phyloP scores from a whole-genome alignment of 2,888 invertebrate genomes.

The Plebejus argus region DNA sequence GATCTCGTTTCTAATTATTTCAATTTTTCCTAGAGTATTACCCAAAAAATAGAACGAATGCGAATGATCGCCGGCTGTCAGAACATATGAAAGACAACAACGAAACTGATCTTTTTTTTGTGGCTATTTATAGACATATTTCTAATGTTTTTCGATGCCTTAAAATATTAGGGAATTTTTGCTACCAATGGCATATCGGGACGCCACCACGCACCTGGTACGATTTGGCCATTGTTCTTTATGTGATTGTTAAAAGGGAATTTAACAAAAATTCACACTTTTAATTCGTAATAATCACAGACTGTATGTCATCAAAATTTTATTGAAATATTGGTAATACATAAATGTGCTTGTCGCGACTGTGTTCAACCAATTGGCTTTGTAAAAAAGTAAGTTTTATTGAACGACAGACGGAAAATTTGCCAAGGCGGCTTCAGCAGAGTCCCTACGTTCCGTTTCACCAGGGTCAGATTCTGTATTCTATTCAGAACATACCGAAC shows the following conservation, averaged over 20 bases:
- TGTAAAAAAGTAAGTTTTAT: slow-evolving; percentile 38
- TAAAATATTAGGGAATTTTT: no score
- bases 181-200: no score
- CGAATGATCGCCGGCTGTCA: no score
- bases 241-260: neutral
- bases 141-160: no score
- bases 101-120: no score
- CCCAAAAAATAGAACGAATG: no score
- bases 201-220: no score
- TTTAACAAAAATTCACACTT: neutral
- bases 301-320: slow-evolving; percentile 1
- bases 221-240: no score
- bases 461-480: slow-evolving; percentile 95
- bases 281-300: neutral
- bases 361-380: slow-evolving; percentile 19
- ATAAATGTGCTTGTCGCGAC: neutral
- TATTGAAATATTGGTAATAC: neutral
- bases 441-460: slow-evolving; percentile 93
- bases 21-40: no score
- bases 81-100: no score
- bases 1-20: no score
- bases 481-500: slow-evolving; percentile 89
- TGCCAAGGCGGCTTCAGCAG: slow-evolving; percentile 91
- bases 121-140: no score
- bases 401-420: slow-evolving; percentile 64